A percentile compares a stretch with the other conserved stretches of the same genome.
phyloP scores from a whole-genome alignment of 2,797 vertebrate species.

The Amazonetta brasiliensis region DNA sequence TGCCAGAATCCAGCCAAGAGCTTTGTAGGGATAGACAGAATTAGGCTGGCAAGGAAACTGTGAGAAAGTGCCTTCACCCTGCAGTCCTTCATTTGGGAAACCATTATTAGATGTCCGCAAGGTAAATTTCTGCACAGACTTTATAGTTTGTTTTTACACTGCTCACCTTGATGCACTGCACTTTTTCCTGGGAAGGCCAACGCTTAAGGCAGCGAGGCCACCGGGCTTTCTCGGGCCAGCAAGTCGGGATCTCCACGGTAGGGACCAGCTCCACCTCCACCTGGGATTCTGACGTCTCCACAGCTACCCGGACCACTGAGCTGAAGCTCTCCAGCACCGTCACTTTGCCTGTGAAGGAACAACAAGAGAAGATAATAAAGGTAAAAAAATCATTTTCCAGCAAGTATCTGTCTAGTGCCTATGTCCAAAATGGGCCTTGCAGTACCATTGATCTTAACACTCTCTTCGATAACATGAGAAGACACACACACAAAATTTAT shows the following conservation, averaged over 20 bases:
- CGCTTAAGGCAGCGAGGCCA: slow-evolving; percentile 83
- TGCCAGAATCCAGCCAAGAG: not conserved
- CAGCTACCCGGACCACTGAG: slow-evolving; percentile 75
- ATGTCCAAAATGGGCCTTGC: not conserved
- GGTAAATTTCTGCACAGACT: not conserved
- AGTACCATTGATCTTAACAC: not conserved
- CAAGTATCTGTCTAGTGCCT: not conserved
- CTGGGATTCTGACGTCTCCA: slow-evolving; percentile 81
- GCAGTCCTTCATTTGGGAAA: not conserved
- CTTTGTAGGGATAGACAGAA: not conserved
- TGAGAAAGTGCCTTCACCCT: not conserved
- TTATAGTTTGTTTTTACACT: not conserved
- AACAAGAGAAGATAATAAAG: not conserved
- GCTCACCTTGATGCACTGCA: slow-evolving; percentile 82
- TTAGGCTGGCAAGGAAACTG: not conserved
- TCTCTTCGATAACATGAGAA: not conserved
- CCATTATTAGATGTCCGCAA: not conserved
- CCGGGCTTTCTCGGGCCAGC: slow-evolving; percentile 81
- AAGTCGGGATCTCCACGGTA: slow-evolving; percentile 82
- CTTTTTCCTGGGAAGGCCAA: slow-evolving; percentile 82
- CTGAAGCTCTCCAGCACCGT: slow-evolving; percentile 76
- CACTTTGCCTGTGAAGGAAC: slow-evolving; percentile 75
- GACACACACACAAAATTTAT: not conserved
- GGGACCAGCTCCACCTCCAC: slow-evolving; percentile 84
- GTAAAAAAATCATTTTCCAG: not conserved